Conservation (phyloP, 2,113 vertebrate genomes). For the Stigmatopora nigra region DNA sequence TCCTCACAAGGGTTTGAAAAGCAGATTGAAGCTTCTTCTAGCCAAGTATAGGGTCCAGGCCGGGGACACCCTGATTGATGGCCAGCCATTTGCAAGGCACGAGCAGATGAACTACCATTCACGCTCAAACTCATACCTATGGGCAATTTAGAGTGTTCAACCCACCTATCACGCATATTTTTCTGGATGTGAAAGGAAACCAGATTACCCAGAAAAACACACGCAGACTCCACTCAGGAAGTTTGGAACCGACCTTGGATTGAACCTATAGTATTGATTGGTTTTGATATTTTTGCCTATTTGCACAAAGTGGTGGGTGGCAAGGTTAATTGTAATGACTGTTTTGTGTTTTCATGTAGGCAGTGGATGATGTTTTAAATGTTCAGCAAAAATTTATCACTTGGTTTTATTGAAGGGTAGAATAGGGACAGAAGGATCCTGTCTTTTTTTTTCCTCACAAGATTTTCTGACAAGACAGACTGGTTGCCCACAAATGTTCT, state of each 20-base stretch:
- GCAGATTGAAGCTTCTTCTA: too few relatives aligned
- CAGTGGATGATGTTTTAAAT: conserved; percentile 9
- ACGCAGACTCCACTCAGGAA: too few relatives aligned
- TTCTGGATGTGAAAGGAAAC: too few relatives aligned
- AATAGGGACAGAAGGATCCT: conserved; percentile 36
- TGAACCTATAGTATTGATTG: conserved; percentile 34
- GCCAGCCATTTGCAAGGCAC: too few relatives aligned
- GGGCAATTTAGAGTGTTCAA: too few relatives aligned
- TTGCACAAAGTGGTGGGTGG: conserved; percentile 11
- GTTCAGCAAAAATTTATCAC: conserved; percentile 13
- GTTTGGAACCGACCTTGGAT: conserved; percentile 9
- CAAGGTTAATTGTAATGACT: conserved; percentile 25
- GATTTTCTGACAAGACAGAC: conserved; percentile 51
- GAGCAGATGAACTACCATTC: too few relatives aligned
- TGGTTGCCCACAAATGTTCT: conserved; percentile 30
- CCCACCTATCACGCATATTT: too few relatives aligned
- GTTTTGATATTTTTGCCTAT: conserved; percentile 21
- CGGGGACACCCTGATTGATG: too few relatives aligned
- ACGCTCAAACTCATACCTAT: too few relatives aligned
- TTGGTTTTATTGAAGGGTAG: conserved; percentile 3
- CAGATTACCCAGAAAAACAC: too few relatives aligned
- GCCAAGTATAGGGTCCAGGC: too few relatives aligned
- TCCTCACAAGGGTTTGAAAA: too few relatives aligned
- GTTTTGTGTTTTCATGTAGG: conserved; percentile 30
- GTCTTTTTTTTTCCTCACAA: conserved; percentile 28